Evolutionary conservation across 1,140 invertebrate genomes (phyloP), one percentile per base, ranked within the genome.

Genomic region (Parapsyche elsis): DNA sequence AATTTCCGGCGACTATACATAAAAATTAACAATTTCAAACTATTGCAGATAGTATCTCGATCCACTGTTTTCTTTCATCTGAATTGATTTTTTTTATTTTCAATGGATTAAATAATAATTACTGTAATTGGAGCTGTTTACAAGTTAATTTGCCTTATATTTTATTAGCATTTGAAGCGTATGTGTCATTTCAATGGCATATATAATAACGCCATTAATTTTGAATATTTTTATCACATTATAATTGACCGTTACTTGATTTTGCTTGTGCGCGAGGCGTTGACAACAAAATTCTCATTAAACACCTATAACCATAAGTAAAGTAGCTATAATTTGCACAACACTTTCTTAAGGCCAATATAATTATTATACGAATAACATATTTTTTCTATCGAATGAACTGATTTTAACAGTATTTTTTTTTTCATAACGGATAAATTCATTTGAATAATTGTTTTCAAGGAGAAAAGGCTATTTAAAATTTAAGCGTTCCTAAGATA

Each of bases 391-490:
- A 5, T 12, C 49, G 16, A 14, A 5, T 53, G 16, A 12, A 53
- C 49, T 14, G 16, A 53, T 53, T 53, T 53, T 16, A 5, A 53
- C 2, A 12, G 12, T 12, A 12, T 12, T 5, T 53, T 14, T 53
- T 16, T 53, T 53, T 12, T 5, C 49, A 14, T 53, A 46, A 53
- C 16, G 49, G 49, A 53, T 16, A 16, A 53, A 53, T 53, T 53
- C 49, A 16, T 53, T 53, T 76, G 14, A 76, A 59, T 30, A 64
- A 77, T 64, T 19, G 49, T 64, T 45, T 19, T 64, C 75, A 77
- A 77, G 75, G 75, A 44, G 57, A 77, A 44, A 61, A 59, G 9
- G 24, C 57, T 38, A 14, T 57, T 46, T 75, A 57, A 57, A 38
- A 67, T 64, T 64, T 30, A 77, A 61, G 44, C 21, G 16, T 46